Conservation (phyloP, 2,113 vertebrate genomes). For the Otolemur garnettii region DNA sequence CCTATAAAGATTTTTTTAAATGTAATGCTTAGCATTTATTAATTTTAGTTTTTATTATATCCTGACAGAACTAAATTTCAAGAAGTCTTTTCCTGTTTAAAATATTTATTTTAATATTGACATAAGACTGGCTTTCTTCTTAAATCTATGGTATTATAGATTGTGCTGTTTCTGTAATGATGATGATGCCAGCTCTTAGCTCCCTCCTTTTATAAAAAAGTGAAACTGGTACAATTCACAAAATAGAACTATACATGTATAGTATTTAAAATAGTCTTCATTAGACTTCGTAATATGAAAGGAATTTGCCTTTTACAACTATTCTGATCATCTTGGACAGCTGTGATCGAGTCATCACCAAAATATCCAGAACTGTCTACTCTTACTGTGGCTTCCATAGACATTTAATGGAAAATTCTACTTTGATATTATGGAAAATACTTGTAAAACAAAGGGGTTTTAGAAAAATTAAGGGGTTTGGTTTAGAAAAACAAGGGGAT, state of each 20-base stretch:
- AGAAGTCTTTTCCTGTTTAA: not conserved
- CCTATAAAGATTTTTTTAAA: not conserved
- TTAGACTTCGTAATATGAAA: constrained; percentile 22
- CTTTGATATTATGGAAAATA: constrained; percentile 6
- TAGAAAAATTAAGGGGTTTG: not conserved
- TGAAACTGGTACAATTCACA: not conserved
- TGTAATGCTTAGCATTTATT: constrained; percentile 21
- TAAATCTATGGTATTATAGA: not conserved
- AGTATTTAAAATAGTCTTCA: constrained; percentile 7
- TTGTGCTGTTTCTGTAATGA: not conserved
- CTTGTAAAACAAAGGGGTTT: constrained; percentile 39
- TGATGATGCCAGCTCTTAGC: constrained; percentile 1
- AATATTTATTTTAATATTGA: not conserved
- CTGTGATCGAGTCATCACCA: constrained; percentile 23
- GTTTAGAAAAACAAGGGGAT: too few relatives aligned
- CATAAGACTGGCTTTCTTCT: not conserved
- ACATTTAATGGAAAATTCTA: not conserved
- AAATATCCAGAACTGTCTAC: not conserved
- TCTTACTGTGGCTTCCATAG: not conserved
- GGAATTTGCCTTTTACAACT: constrained; percentile 31
- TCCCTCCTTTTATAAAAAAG: not conserved
- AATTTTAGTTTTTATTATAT: constrained; percentile 45
- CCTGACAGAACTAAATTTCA: not conserved
- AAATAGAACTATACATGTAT: not conserved
- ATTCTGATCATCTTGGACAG: constrained; percentile 15